Evolutionary conservation across 2,113 vertebrate species (phyloP).

Genomic region (Sitta europaea): DNA sequence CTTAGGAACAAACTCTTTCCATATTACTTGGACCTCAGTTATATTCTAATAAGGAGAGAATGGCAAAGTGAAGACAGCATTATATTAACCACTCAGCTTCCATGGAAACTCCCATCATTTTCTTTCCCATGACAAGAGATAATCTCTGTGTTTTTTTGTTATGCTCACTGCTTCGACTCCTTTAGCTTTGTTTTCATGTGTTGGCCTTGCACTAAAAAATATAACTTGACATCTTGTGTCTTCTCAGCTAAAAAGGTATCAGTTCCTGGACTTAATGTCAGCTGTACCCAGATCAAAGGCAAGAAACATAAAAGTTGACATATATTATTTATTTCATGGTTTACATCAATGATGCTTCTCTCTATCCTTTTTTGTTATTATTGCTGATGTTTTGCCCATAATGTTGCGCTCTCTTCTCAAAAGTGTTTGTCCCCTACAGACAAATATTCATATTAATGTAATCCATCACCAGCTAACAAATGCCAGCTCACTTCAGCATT

Average conservation of each 20-base stretch:
- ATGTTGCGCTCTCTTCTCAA: not conserved
- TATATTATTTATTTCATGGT: constrained; percentile 72
- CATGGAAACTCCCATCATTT: not conserved
- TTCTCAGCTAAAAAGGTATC: constrained; percentile 63
- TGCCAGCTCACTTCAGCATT: not conserved
- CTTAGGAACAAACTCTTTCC: not conserved
- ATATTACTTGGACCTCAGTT: not conserved
- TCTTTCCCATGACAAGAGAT: not conserved
- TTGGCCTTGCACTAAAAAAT: constrained; percentile 59
- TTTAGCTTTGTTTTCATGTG: constrained; percentile 23
- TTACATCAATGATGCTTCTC: constrained; percentile 47
- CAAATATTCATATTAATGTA: constrained; percentile 21
- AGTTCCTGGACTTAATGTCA: constrained; percentile 61
- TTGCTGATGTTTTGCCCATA: constrained; percentile 61
- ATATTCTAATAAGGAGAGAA: not conserved
- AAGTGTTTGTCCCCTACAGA: constrained; percentile 49
- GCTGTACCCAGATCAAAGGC: constrained; percentile 61
- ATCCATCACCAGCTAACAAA: constrained; percentile 40
- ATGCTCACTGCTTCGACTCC: not conserved
- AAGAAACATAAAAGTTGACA: constrained; percentile 68
- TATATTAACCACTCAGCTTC: not conserved
- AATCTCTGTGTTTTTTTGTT: not conserved
- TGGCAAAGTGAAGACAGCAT: not conserved
- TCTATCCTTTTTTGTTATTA: constrained; percentile 35
- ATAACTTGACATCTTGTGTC: constrained; percentile 50